phyloP scores from a whole-genome alignment of 1,140 invertebrate genomes.

The Heliconius melpomene region DNA sequence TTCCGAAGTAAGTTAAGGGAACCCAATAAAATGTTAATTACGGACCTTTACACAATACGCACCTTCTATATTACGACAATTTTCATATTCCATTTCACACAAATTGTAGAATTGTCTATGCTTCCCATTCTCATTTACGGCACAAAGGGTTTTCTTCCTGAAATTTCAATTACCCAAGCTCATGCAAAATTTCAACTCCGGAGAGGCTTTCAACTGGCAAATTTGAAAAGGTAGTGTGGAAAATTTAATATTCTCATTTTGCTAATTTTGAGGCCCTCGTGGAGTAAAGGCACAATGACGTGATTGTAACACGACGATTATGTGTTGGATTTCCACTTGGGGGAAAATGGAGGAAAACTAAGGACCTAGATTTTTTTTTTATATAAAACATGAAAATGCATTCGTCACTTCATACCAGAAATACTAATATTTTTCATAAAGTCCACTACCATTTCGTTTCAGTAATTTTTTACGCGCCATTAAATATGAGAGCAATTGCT shows the following conservation, averaged over 20 bases:
- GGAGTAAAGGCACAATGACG: too few species aligned
- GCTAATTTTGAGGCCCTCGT: background rate
- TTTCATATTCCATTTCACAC: conserved; percentile 51
- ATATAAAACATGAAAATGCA: background rate
- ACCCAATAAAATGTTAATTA: background rate
- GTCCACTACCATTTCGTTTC: background rate
- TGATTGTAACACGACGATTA: too few species aligned
- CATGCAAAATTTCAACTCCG: background rate
- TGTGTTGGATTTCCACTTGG: too few species aligned
- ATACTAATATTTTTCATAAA: conserved; percentile 10
- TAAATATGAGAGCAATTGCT: conserved; percentile 24
- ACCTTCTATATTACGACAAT: conserved; percentile 39
- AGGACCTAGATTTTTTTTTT: too few species aligned
- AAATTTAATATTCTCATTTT: background rate
- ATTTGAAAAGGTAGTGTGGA: background rate
- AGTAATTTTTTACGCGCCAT: conserved; percentile 18
- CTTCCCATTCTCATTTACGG: conserved; percentile 19
- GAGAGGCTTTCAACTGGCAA: background rate
- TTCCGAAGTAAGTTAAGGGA: background rate
- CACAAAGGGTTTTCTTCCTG: conserved; percentile 44
- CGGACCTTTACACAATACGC: background rate
- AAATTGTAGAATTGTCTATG: conserved; percentile 39
- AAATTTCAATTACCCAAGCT: conserved; percentile 23
- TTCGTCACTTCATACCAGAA: background rate
- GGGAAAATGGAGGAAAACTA: too few species aligned